Evolutionary conservation across 2,113 vertebrate species (phyloP).

Genomic region (Chlorocebus sabaeus): DNA sequence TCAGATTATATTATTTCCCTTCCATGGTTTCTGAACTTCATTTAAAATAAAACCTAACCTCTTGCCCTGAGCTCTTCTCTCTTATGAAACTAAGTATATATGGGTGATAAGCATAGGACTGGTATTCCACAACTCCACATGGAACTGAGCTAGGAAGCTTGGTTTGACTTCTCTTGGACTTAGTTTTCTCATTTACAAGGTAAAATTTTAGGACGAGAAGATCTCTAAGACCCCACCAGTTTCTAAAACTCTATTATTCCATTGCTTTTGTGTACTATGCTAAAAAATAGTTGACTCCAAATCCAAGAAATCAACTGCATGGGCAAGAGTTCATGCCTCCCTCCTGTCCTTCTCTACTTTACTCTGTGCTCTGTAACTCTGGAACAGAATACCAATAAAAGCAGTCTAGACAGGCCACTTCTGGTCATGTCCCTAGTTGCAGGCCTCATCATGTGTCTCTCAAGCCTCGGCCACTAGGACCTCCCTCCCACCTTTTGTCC

Average conservation of each 20-base stretch:
- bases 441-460: neutral
- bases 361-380: neutral
- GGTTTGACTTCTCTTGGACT: neutral
- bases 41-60: neutral
- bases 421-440: neutral
- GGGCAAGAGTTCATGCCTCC: neutral
- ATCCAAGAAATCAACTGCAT: neutral
- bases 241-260: neutral
- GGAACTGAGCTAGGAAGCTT: neutral
- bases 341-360: neutral
- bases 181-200: neutral
- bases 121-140: neutral
- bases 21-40: neutral
- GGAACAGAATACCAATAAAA: neutral
- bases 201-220: neutral
- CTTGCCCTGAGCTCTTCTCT: neutral
- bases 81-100: neutral
- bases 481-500: neutral
- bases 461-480: neutral
- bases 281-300: neutral
- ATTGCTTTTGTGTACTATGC: neutral
- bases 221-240: neutral
- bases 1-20: neutral
- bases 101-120: neutral
- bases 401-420: neutral